These are phyloP conservation scores for Trichopria drosophilae DNA, from an alignment of 2,888 invertebrate species.

Conservation along the genomic window DNA sequence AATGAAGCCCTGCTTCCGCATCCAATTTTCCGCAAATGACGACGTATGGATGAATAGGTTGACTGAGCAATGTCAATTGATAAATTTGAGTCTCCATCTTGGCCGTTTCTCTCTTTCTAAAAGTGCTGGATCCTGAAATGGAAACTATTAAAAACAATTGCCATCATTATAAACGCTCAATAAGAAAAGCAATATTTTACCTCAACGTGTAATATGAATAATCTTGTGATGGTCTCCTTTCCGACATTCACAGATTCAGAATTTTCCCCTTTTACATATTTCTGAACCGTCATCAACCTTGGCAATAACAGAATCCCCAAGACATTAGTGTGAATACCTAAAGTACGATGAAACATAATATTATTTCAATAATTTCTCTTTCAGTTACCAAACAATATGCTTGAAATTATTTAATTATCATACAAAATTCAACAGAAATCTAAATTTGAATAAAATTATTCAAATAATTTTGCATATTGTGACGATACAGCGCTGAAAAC, in stretches of 20 bases:
- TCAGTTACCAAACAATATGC: no score
- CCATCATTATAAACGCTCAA: not conserved
- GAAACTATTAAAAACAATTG: not conserved
- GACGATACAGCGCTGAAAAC: no score
- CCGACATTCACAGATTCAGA: not conserved
- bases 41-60: conserved; percentile 12
- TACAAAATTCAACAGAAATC: no score
- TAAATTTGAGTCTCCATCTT: conserved; percentile 7
- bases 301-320: no score
- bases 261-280: no score
- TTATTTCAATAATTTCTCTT: no score
- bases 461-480: no score
- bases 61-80: conserved; percentile 1
- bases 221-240: conserved; percentile 4
- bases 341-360: no score
- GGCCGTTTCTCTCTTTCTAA: conserved; percentile 5
- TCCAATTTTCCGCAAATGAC: conserved; percentile 8
- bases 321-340: no score
- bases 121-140: conserved; percentile 9
- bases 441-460: no score
- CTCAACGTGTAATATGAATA: conserved; percentile 12
- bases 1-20: not conserved
- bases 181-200: not conserved
- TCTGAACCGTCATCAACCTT: no score
- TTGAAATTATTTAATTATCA: no score